These are phyloP conservation scores for Nemapogon koenigi DNA, from an alignment of 2,888 invertebrate species.

Conservation along the genomic window DNA sequence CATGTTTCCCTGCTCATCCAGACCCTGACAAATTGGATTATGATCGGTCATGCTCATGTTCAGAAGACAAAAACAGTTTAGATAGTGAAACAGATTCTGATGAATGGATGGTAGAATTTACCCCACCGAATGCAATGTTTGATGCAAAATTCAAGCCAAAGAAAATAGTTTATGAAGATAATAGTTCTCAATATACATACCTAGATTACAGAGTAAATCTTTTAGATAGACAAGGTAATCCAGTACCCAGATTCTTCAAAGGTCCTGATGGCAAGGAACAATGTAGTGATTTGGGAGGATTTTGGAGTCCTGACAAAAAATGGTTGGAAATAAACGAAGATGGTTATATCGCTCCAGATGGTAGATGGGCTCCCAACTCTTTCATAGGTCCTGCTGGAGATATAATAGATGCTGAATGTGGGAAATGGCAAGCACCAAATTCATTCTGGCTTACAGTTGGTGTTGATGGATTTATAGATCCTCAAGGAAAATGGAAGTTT, in stretches of 20 bases:
- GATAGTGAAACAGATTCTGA: conserved; percentile 47
- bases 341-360: conserved; percentile 44
- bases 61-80: conserved; percentile 27
- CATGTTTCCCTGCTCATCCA: conserved; percentile 37
- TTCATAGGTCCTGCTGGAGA: conserved; percentile 46
- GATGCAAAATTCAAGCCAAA: conserved; percentile 35
- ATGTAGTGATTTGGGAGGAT: conserved; percentile 55
- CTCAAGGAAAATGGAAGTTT: conserved; percentile 35
- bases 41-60: conserved; percentile 40
- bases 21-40: conserved; percentile 29
- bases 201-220: conserved; percentile 47
- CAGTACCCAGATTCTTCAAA: conserved; percentile 45
- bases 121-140: conserved; percentile 46
- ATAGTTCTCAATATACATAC: conserved; percentile 38
- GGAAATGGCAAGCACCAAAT: conserved; percentile 38
- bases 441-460: conserved; percentile 41
- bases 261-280: conserved; percentile 47
- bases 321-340: conserved; percentile 51
- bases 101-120: conserved; percentile 55
- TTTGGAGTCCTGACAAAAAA: conserved; percentile 41
- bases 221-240: conserved; percentile 40
- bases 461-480: conserved; percentile 44
- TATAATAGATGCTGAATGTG: conserved; percentile 33
- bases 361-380: conserved; percentile 40
- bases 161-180: conserved; percentile 30